Evolutionary conservation across 2,888 invertebrate genomes (phyloP).

Genomic region (Hylaea fasciaria): DNA sequence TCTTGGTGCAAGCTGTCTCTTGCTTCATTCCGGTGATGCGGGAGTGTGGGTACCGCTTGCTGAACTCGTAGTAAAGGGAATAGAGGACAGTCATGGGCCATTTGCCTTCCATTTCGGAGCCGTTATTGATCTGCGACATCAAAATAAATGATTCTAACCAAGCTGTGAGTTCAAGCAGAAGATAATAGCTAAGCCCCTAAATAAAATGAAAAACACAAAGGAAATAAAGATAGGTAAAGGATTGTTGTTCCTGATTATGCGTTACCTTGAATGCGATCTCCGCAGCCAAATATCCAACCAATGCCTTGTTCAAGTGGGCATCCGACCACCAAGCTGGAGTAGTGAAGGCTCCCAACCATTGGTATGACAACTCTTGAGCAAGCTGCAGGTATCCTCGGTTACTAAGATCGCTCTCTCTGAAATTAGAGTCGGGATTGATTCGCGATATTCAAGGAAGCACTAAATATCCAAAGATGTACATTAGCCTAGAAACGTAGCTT

Average conservation of each 20-base stretch:
- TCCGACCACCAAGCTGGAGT: constrained; percentile 92
- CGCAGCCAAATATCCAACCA: constrained; percentile 90
- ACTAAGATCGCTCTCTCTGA: constrained; percentile 90
- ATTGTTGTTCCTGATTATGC: background rate
- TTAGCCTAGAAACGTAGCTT: no score
- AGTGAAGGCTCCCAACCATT: constrained; percentile 91
- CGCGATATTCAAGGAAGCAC: background rate
- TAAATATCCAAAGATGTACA: background rate
- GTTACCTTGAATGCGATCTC: constrained; percentile 88
- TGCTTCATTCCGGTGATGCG: constrained; percentile 90
- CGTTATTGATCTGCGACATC: constrained; percentile 86
- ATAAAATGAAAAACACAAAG: no score
- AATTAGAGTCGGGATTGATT: constrained; percentile 37
- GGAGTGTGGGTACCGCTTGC: constrained; percentile 91
- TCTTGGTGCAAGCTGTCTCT: constrained; percentile 90
- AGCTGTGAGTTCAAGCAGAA: no score
- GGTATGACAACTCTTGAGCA: constrained; percentile 90
- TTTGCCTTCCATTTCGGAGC: constrained; percentile 90
- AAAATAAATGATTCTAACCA: background rate
- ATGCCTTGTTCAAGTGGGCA: constrained; percentile 90
- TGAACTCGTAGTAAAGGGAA: constrained; percentile 91
- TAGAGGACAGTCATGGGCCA: constrained; percentile 92
- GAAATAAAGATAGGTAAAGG: no score
- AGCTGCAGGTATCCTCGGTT: constrained; percentile 87
- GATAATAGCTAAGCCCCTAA: no score